A percentile compares a stretch with the other conserved stretches of the same genome.
phyloP scores from a whole-genome alignment of 2,113 vertebrate species.

The Corythoichthys intestinalis region DNA sequence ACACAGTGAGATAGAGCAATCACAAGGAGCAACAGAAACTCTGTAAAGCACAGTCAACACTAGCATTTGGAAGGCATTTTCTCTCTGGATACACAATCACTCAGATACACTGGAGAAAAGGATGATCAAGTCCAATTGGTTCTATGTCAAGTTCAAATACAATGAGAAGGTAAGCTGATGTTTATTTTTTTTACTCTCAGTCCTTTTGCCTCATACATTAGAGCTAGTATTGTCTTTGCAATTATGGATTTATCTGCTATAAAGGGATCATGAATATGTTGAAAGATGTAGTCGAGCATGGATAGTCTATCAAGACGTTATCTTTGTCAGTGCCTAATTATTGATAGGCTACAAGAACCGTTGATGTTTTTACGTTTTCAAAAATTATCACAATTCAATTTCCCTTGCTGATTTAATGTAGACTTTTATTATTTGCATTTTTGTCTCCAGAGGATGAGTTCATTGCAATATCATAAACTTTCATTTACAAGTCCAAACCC shows the following conservation, averaged over 20 bases:
- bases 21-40: conserved; percentile 29
- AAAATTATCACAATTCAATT: not conserved
- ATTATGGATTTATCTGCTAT: conserved; percentile 7
- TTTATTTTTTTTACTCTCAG: conserved; percentile 3
- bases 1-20: conserved; percentile 36
- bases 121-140: conserved; percentile 99
- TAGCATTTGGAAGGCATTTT: conserved; percentile 26
- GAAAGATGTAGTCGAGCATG: conserved; percentile 16
- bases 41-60: conserved; percentile 1
- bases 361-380: too few relatives aligned
- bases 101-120: conserved; percentile 52
- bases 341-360: not conserved
- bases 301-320: conserved; percentile 11
- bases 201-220: not conserved
- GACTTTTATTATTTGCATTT: not conserved
- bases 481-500: not conserved
- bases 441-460: not conserved
- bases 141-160: conserved; percentile 98
- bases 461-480: not conserved
- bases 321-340: conserved; percentile 17
- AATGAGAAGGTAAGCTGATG: conserved; percentile 88
- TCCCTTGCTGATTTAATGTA: not conserved
- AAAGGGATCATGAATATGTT: conserved; percentile 4
- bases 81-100: conserved; percentile 5
- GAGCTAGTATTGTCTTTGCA: not conserved